Evolutionary conservation across 2,113 vertebrate genomes (phyloP).

Genomic region (Triplophysa rosa): DNA sequence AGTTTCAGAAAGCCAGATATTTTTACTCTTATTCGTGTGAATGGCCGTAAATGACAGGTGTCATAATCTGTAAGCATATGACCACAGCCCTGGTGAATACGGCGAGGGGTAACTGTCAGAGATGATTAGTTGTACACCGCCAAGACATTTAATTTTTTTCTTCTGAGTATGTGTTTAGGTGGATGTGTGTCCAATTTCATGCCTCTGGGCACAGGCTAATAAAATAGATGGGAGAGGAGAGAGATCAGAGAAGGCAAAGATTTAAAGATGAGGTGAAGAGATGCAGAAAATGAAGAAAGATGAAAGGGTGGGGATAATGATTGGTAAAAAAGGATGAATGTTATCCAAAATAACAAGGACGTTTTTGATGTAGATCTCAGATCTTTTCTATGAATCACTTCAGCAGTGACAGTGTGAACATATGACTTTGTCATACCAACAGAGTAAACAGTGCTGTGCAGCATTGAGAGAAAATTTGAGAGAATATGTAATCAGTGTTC

Average conservation of each 20-base stretch:
- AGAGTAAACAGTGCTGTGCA: not conserved
- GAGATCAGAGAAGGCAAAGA: slow-evolving; percentile 23
- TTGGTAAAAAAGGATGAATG: slow-evolving; percentile 2
- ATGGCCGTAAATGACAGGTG: slow-evolving; percentile 14
- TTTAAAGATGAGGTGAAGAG: slow-evolving; percentile 18
- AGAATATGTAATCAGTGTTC: slow-evolving; percentile 22
- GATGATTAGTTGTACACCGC: slow-evolving; percentile 28
- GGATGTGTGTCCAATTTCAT: slow-evolving; percentile 62
- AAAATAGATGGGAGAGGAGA: slow-evolving; percentile 51
- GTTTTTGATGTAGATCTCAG: slow-evolving; percentile 15
- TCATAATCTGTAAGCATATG: not conserved
- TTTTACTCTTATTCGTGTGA: not conserved
- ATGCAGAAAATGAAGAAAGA: not conserved
- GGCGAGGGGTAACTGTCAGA: slow-evolving; percentile 4
- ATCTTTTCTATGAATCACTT: slow-evolving; percentile 9
- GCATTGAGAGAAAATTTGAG: not conserved
- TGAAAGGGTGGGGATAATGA: slow-evolving; percentile 23
- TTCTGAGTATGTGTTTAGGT: slow-evolving; percentile 13
- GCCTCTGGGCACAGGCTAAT: slow-evolving; percentile 62
- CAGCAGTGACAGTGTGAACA: not conserved
- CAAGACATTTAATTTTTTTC: slow-evolving; percentile 17
- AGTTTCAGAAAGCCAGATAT: not conserved
- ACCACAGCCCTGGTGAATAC: not conserved
- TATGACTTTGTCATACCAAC: not conserved
- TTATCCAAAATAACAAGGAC: not conserved